Conservation (phyloP, 2,888 invertebrate species). For the Apomyelois bistriatella region DNA sequence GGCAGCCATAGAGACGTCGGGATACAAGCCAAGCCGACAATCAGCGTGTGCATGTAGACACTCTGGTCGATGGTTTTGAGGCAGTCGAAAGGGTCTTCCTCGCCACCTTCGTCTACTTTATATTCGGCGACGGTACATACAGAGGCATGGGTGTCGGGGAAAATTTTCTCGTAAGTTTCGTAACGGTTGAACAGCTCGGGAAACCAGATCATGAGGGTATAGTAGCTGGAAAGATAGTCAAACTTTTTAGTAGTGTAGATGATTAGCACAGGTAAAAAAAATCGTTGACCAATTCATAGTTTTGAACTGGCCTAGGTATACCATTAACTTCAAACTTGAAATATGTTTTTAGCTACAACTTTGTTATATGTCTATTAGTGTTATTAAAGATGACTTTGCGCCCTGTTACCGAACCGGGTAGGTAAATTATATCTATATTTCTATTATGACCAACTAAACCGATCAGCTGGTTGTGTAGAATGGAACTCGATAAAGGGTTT, state of each 20-base stretch:
- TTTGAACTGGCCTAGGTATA: no score
- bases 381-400: no score
- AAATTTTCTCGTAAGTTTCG: constrained; percentile 84
- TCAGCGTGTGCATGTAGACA: constrained; percentile 88
- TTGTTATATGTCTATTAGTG: no score
- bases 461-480: no score
- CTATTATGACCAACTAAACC: no score
- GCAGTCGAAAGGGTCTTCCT: constrained; percentile 78
- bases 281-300: no score
- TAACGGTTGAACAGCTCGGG: constrained; percentile 92
- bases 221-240: constrained; percentile 82
- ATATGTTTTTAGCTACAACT: no score
- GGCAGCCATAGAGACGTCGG: constrained; percentile 90
- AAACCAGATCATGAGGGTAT: constrained; percentile 95
- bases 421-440: no score
- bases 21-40: constrained; percentile 89
- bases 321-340: no score
- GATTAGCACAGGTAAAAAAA: no score
- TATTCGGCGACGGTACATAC: constrained; percentile 89
- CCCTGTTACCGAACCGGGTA: no score
- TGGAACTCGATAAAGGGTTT: no score
- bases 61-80: constrained; percentile 81
- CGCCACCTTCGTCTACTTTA: constrained; percentile 66
- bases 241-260: not conserved
- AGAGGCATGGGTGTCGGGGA: constrained; percentile 85